Base-by-base conservation (phyloP, 2,888 invertebrate species). In the Erebia epiphron region DNA sequence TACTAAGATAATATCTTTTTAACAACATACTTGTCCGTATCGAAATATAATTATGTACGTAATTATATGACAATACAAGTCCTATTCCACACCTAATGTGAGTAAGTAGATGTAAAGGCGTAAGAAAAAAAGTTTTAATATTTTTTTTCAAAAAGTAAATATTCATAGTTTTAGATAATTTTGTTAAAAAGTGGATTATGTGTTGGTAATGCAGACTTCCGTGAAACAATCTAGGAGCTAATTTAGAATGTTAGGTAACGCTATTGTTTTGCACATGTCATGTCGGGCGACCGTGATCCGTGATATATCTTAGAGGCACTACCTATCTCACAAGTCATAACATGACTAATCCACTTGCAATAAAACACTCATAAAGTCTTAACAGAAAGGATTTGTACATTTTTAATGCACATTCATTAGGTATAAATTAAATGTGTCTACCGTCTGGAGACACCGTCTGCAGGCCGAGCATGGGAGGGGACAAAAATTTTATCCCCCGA, bases 211-310 rank as follows among this genome's bases (percentile, higher is more conserved):
- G 3, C 43, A 43, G 50, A 50, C n/a, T 50, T 50, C 50, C n/a
- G 52, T 2, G 16, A 52, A 52, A 52, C 52, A 58, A 58, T 35
- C 35, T 35, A 8, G 14, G 14, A 11, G 26, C 14, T 35, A 26
- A 26, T 26, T 26, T 35, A 58, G 21, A 16, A 16, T 14, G 2
- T 16, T 41, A 35, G n/a, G n/a, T 61, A 61, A 46, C 1, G 46
- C 61, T 61, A 61, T 63, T 50, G 52, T 54, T 52, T 26, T 41
- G 54, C 52, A 41, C n/a, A 52, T 52, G 62, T 26, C 49, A 49
- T 41, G 54, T 41, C 16, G 16, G 52, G 18, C 41, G 13, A 8
- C 26, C 50, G 50, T 35, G 35, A 7, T 35, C 35, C 41, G 41
- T 41, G 41, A 54, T 41, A 4, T 35, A 50, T 63, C 50, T 63